These are phyloP conservation scores for Bacillus rossius DNA, from an alignment of 1,140 invertebrate genomes.

Conservation along the genomic window DNA sequence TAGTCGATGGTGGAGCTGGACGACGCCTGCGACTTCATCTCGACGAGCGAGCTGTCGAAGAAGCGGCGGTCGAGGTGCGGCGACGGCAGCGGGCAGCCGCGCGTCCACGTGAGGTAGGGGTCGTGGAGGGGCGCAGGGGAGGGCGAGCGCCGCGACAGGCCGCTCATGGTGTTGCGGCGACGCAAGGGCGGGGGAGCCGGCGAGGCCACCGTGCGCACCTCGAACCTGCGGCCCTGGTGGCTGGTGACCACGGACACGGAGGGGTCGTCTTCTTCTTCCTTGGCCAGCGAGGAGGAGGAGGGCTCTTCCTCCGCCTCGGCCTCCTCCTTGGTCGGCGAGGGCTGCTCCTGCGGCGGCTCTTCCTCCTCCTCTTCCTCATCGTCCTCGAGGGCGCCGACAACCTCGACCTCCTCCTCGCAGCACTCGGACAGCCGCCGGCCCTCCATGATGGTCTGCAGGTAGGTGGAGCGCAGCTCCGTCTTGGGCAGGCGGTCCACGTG, in stretches of 20 bases:
- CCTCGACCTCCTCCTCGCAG: conserved; percentile 70
- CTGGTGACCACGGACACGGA: background rate
- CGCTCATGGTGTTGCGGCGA: background rate
- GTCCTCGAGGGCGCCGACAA: background rate
- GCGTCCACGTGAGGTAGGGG: conserved; percentile 29
- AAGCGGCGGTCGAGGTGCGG: conserved; percentile 72
- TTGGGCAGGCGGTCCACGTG: conserved; percentile 57
- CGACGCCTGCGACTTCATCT: conserved; percentile 67
- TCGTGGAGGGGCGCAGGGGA: conserved; percentile 40
- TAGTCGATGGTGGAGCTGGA: conserved; percentile 55
- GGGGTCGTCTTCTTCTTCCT: background rate
- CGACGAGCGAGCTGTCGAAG: conserved; percentile 73
- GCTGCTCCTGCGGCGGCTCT: no score
- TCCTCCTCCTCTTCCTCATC: background rate
- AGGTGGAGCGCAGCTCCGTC: conserved; percentile 38
- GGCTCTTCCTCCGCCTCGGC: background rate
- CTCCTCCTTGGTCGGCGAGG: no score
- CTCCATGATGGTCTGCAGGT: conserved; percentile 49
- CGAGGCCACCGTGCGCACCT: conserved; percentile 30
- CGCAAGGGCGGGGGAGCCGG: conserved; percentile 34
- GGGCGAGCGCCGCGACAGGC: conserved; percentile 24
- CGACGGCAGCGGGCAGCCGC: conserved; percentile 46
- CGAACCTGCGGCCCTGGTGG: no score
- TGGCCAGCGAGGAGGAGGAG: background rate
- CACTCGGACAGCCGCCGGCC: conserved; percentile 70